Conservation (phyloP, 2,888 invertebrate genomes). For the Coenonympha arcania region DNA sequence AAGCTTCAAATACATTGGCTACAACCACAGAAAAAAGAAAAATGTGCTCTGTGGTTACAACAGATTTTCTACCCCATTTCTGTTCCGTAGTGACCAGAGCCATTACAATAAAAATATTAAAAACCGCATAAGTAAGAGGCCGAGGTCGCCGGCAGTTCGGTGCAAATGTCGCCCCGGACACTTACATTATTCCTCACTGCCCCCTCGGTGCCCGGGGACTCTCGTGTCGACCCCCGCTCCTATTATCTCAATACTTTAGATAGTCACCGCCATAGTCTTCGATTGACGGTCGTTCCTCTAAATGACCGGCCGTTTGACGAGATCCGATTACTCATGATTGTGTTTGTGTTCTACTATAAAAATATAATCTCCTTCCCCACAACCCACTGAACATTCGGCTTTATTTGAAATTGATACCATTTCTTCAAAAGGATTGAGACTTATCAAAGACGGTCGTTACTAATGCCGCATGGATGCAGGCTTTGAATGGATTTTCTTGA, state of each 20-base stretch:
- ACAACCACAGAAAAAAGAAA: too few relatives aligned
- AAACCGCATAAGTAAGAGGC: slow-evolving; percentile 74
- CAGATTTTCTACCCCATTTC: slow-evolving; percentile 19
- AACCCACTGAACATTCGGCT: slow-evolving; percentile 39
- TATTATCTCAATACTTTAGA: slow-evolving; percentile 74
- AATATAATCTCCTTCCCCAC: slow-evolving; percentile 58
- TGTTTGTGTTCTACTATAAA: slow-evolving; percentile 66
- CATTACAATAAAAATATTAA: slow-evolving; percentile 80
- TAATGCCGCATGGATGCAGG: slow-evolving; percentile 41
- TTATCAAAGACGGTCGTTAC: slow-evolving; percentile 57
- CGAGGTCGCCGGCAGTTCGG: slow-evolving; percentile 72
- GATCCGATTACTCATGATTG: slow-evolving; percentile 73
- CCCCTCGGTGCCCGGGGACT: slow-evolving; percentile 38
- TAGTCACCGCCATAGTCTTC: slow-evolving; percentile 66
- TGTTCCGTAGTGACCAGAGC: slow-evolving; percentile 44
- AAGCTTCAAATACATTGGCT: too few relatives aligned
- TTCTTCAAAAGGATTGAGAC: slow-evolving; percentile 59
- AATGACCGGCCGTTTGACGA: slow-evolving; percentile 69
- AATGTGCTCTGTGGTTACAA: too few relatives aligned
- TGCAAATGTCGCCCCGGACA: slow-evolving; percentile 73
- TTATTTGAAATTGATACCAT: slow-evolving; percentile 35
- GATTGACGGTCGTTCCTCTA: slow-evolving; percentile 60
- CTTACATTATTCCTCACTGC: slow-evolving; percentile 69
- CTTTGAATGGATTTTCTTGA: slow-evolving; percentile 55
- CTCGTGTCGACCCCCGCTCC: slow-evolving; percentile 50